Conservation (phyloP, 2,113 vertebrate genomes). For the Oryctolagus cuniculus region DNA sequence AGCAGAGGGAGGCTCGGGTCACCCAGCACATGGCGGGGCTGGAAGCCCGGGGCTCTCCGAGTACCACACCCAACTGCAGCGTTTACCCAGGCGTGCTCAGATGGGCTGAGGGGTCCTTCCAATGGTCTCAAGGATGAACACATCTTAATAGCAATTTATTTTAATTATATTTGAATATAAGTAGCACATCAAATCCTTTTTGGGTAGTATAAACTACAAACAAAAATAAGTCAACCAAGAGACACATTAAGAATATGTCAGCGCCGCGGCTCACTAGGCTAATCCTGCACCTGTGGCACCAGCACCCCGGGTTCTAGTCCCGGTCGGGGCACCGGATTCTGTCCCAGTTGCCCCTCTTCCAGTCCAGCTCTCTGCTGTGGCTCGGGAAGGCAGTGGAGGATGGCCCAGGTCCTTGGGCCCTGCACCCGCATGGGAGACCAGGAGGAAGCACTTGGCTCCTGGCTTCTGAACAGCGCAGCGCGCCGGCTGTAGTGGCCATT, state of each 20-base stretch:
- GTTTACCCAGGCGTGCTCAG: constrained; percentile 35
- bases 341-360: too few relatives aligned
- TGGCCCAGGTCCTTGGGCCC: too few relatives aligned
- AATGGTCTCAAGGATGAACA: constrained; percentile 6
- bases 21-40: not conserved
- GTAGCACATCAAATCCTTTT: constrained; percentile 24
- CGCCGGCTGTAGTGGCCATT: too few relatives aligned
- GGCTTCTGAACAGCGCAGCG: too few relatives aligned
- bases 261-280: too few relatives aligned
- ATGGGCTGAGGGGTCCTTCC: not conserved
- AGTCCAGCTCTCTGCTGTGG: too few relatives aligned
- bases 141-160: constrained; percentile 42
- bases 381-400: too few relatives aligned
- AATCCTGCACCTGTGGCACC: too few relatives aligned
- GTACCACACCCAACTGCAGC: not conserved
- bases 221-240: not conserved
- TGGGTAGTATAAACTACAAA: constrained; percentile 31
- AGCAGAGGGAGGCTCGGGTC: constrained; percentile 4
- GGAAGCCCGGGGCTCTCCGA: constrained; percentile 14
- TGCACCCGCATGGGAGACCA: too few relatives aligned
- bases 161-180: constrained; percentile 43
- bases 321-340: too few relatives aligned
- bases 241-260: not conserved
- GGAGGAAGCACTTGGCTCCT: too few relatives aligned
- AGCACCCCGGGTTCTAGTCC: too few relatives aligned